These are phyloP conservation scores for Hemaris fuciformis DNA, from an alignment of 2,888 invertebrate species.

Conservation along the genomic window DNA sequence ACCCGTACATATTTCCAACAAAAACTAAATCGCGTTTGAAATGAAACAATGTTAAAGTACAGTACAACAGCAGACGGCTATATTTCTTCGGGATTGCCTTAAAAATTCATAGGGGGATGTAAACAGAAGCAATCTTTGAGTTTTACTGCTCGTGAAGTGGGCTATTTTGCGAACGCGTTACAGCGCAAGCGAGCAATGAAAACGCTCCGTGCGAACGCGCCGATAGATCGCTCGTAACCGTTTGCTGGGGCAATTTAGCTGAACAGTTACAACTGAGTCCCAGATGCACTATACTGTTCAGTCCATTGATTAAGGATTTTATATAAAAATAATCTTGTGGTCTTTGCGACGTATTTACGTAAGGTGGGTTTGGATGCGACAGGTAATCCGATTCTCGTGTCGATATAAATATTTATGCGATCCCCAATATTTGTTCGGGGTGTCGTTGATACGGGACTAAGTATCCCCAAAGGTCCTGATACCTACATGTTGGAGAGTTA, in stretches of 20 bases:
- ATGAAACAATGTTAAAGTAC: background rate
- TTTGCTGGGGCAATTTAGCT: background rate
- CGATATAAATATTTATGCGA: background rate
- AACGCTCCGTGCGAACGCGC: background rate
- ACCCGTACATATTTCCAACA: background rate
- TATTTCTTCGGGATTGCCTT: conserved; percentile 5
- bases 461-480: background rate
- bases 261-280: background rate
- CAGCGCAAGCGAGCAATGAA: background rate
- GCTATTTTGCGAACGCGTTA: background rate
- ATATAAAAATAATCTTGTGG: no score
- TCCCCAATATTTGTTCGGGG: no score
- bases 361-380: no score
- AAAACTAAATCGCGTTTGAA: background rate
- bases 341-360: no score
- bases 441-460: background rate
- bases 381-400: background rate
- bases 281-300: background rate
- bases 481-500: background rate
- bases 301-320: background rate
- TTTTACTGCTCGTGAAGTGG: conserved; percentile 1
- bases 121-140: conserved; percentile 3
- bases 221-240: background rate
- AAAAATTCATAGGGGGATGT: conserved; percentile 8
- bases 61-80: background rate